Conservation (phyloP, 2,113 vertebrate species). For the Ovibos moschatus region DNA sequence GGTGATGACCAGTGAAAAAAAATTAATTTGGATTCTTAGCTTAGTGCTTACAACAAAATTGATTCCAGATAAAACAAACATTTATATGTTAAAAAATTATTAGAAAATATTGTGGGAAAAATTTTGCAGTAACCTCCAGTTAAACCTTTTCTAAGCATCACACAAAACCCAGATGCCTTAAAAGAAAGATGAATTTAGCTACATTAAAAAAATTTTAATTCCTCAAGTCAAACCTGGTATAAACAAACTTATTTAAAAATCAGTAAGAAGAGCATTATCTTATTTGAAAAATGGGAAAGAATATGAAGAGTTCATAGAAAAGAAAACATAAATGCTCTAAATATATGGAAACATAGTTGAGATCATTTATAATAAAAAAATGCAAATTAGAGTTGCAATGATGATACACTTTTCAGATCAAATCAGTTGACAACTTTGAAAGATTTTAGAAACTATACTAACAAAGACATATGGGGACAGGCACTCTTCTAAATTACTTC, state of each 20-base stretch:
- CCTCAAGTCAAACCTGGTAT: neutral
- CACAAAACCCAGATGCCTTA: neutral
- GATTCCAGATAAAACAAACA: neutral
- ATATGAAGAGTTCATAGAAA: neutral
- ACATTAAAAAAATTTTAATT: neutral
- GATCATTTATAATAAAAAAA: neutral
- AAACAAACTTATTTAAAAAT: constrained; percentile 4
- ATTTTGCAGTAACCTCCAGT: neutral
- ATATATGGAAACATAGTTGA: neutral
- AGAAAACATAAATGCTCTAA: neutral
- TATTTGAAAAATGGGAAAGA: neutral
- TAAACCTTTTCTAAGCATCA: neutral
- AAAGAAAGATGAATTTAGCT: constrained; percentile 12
- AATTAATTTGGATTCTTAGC: constrained; percentile 24
- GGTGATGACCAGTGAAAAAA: neutral
- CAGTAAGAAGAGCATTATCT: neutral
- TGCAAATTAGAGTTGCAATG: neutral
- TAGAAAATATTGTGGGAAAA: neutral
- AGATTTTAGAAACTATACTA: neutral
- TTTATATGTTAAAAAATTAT: neutral
- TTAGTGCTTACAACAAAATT: constrained; percentile 32
- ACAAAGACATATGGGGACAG: neutral
- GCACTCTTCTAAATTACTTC: neutral
- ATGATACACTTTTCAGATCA: neutral
- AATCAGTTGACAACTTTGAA: neutral